A percentile compares a stretch with the other conserved stretches of the same genome.
These are phyloP conservation scores for Atlantisia rogersi DNA, from an alignment of 2,113 vertebrate genomes.

Conservation along the genomic window DNA sequence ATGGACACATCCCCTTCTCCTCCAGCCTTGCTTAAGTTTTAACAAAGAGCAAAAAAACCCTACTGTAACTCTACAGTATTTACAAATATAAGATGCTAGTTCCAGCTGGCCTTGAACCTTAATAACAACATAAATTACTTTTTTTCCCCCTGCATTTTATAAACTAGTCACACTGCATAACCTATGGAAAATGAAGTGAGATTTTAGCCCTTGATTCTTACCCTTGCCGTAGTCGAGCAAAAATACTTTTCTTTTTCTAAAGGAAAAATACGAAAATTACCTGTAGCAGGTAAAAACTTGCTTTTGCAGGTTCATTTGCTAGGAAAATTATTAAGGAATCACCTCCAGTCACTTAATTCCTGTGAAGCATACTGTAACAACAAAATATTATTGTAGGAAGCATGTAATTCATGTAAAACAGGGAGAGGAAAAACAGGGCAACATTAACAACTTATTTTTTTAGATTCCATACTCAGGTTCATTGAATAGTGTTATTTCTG, in stretches of 20 bases:
- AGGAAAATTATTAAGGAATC: background rate
- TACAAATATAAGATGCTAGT: background rate
- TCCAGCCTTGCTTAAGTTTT: background rate
- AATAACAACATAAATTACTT: background rate
- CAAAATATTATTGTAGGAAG: background rate
- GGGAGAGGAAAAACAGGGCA: background rate
- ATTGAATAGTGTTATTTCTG: background rate
- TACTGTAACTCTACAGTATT: background rate
- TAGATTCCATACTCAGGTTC: background rate
- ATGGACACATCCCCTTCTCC: background rate
- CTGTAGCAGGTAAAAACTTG: background rate
- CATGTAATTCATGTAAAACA: background rate
- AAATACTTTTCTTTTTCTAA: background rate
- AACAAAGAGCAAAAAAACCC: background rate
- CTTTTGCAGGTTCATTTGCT: background rate
- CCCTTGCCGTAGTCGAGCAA: background rate
- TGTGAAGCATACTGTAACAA: background rate
- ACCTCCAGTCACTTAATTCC: background rate
- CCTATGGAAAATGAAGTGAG: background rate
- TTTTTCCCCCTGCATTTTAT: background rate
- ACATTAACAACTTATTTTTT: background rate
- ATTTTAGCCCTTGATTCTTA: background rate
- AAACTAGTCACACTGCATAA: background rate
- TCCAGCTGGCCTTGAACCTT: background rate
- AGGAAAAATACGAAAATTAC: background rate